Evolutionary conservation across 2,113 vertebrate species (phyloP).

Genomic region (Ranitomeya imitator): DNA sequence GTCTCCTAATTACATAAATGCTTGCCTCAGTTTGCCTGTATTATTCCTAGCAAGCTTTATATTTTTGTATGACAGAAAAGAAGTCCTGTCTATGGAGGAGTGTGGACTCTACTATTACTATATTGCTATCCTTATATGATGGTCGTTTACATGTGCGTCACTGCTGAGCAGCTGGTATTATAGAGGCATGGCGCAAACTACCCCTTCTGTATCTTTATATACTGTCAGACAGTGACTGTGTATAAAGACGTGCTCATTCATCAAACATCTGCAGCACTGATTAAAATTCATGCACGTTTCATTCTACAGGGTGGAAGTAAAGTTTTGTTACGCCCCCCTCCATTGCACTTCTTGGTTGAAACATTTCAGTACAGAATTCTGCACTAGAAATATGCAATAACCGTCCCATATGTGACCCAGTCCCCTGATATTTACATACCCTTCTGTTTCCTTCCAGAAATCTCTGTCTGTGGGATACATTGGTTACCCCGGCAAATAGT

Average conservation of each 20-base stretch:
- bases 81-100: too few relatives aligned
- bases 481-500: conserved; percentile 86
- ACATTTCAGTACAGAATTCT: neutral
- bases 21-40: neutral
- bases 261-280: neutral
- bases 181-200: too few relatives aligned
- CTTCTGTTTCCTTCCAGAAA: conserved; percentile 77
- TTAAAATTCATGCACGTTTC: neutral
- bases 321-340: neutral
- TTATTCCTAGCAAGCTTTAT: too few relatives aligned
- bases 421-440: neutral
- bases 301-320: neutral
- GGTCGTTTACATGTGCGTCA: too few relatives aligned
- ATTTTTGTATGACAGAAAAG: too few relatives aligned
- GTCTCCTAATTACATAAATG: neutral
- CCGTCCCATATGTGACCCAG: too few relatives aligned
- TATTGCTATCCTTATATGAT: too few relatives aligned
- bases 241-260: too few relatives aligned
- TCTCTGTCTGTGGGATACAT: conserved; percentile 95
- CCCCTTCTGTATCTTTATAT: too few relatives aligned
- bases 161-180: too few relatives aligned
- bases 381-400: neutral
- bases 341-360: neutral
- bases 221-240: too few relatives aligned
- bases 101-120: too few relatives aligned